These are phyloP conservation scores for Daubentonia madagascariensis DNA, from an alignment of 2,113 vertebrate genomes.

Conservation along the genomic window DNA sequence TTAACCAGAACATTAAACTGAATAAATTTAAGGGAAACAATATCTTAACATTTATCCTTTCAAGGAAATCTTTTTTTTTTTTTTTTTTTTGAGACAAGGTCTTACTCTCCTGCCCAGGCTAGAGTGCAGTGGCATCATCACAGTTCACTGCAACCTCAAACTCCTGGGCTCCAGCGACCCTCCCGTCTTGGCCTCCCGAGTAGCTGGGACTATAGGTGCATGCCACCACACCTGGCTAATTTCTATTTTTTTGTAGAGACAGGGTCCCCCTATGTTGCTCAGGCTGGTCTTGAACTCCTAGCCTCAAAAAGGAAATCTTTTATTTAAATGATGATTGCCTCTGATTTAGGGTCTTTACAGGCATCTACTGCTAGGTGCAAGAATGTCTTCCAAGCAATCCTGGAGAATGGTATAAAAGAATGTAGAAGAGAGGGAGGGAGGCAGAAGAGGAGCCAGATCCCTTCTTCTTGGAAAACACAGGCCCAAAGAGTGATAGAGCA, in stretches of 20 bases:
- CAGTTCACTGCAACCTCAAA: no score
- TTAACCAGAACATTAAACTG: constrained; percentile 48
- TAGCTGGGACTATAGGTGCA: no score
- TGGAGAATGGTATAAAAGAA: neutral
- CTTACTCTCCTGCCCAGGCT: no score
- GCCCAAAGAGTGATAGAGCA: neutral
- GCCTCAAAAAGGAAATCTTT: constrained; percentile 38
- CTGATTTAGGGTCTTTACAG: constrained; percentile 62
- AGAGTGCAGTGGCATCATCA: no score
- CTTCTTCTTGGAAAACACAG: neutral
- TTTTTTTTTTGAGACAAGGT: no score
- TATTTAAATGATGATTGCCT: constrained; percentile 53
- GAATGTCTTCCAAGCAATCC: constrained; percentile 10
- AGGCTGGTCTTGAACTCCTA: no score
- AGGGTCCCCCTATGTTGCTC: no score
- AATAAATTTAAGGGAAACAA: constrained; percentile 43
- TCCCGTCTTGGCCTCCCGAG: no score
- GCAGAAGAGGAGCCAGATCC: neutral
- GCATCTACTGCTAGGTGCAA: constrained; percentile 12
- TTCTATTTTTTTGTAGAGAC: no score
- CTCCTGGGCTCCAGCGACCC: no score
- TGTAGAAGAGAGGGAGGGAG: neutral
- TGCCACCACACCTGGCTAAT: no score
- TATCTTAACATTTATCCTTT: constrained; percentile 61
- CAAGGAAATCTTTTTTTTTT: constrained; percentile 46